A percentile compares a stretch with the other conserved stretches of the same genome.
phyloP scores from a whole-genome alignment of 2,797 vertebrate genomes.

The Gallinago nigripennis region DNA sequence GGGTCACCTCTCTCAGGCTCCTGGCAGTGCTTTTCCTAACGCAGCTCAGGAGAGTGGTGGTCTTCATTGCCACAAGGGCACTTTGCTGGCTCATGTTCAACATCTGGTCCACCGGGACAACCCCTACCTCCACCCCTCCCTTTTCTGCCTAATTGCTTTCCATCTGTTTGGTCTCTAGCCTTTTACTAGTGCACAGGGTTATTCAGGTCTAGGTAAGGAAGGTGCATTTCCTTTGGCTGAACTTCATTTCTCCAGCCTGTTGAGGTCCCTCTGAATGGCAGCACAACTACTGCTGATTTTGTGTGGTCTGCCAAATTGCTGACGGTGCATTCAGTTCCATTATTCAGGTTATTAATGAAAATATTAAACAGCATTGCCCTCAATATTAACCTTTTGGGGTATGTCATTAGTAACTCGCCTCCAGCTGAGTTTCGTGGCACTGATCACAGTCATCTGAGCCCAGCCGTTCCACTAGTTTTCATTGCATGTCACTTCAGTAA shows the following conservation, averaged over 20 bases:
- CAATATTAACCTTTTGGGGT: background rate
- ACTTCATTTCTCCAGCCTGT: background rate
- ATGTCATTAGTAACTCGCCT: background rate
- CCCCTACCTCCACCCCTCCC: fast-evolving
- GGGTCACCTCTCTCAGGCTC: background rate
- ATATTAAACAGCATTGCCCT: background rate
- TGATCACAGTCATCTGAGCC: background rate
- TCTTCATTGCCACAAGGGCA: background rate
- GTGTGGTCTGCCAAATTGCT: background rate
- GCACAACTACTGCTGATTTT: background rate
- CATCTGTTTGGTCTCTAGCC: background rate
- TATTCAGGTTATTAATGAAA: background rate
- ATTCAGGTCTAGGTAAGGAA: background rate
- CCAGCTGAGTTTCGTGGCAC: background rate
- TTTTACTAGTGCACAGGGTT: background rate
- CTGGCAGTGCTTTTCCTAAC: background rate
- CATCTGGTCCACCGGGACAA: background rate
- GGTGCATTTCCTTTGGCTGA: background rate
- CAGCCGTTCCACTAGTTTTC: background rate
- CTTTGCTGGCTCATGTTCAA: background rate
- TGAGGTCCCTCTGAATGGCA: background rate
- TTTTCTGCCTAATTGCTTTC: background rate
- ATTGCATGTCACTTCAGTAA: background rate
- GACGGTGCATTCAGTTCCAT: background rate
- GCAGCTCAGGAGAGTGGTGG: background rate